These are phyloP conservation scores for Drosophila micromelanica DNA, from an alignment of 1,140 invertebrate genomes.

Conservation along the genomic window DNA sequence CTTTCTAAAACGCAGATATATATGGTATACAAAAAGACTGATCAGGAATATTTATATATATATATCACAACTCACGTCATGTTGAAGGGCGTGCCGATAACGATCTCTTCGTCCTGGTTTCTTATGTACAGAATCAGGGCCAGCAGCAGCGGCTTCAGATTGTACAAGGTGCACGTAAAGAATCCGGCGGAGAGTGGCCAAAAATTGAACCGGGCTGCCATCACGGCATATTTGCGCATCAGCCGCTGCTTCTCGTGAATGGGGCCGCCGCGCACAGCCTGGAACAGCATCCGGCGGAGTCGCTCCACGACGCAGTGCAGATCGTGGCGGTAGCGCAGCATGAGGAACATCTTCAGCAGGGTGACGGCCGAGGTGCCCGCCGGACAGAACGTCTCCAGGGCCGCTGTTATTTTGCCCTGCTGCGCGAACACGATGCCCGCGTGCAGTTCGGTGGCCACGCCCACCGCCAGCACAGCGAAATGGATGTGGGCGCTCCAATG, in stretches of 20 bases:
- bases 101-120: constrained; percentile 10
- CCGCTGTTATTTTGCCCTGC: constrained; percentile 32
- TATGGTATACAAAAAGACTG: too few species aligned
- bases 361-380: constrained; percentile 72
- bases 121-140: constrained; percentile 44
- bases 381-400: constrained; percentile 75
- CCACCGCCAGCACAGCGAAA: constrained; percentile 62
- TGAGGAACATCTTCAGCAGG: constrained; percentile 67
- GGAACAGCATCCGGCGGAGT: constrained; percentile 34
- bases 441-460: constrained; percentile 69
- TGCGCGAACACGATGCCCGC: constrained; percentile 38
- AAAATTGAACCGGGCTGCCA: constrained; percentile 66
- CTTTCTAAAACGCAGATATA: too few species aligned
- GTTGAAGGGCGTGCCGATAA: constrained; percentile 63
- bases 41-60: too few species aligned
- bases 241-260: constrained; percentile 25
- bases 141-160: constrained; percentile 64
- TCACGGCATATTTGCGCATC: constrained; percentile 24
- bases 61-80: constrained; percentile 66
- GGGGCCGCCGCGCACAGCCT: background rate
- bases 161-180: constrained; percentile 59
- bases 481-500: constrained; percentile 30
- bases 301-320: constrained; percentile 37
- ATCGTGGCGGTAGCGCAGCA: constrained; percentile 54
- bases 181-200: constrained; percentile 69